phyloP scores from a whole-genome alignment of 2,113 vertebrate species.

The Meleagris gallopavo region DNA sequence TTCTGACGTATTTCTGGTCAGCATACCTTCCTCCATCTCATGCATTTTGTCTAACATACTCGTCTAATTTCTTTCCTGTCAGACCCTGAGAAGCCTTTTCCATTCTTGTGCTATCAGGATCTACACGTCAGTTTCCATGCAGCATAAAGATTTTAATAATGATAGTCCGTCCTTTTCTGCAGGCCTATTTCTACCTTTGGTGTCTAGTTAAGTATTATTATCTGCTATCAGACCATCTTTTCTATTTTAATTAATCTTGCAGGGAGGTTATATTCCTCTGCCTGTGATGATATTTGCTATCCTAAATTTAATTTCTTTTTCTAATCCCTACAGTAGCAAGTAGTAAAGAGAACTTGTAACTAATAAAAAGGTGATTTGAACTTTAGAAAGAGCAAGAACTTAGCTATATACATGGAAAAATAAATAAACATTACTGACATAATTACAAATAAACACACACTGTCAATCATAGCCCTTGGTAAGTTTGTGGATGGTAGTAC shows the following conservation, averaged over 20 bases:
- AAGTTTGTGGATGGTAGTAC: not conserved
- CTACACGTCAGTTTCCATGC: not conserved
- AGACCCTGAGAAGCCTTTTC: not conserved
- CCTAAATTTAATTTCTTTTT: constrained; percentile 34
- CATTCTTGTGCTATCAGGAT: not conserved
- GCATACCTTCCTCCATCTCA: not conserved
- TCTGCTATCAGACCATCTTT: not conserved
- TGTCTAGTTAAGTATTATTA: not conserved
- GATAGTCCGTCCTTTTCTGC: not conserved
- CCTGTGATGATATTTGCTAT: not conserved
- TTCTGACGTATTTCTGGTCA: not conserved
- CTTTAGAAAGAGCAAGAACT: not conserved
- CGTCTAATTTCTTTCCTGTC: not conserved
- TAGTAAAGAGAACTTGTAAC: not conserved
- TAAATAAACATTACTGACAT: fast-evolving
- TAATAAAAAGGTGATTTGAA: not conserved
- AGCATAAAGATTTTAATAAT: not conserved
- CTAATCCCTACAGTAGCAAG: not conserved
- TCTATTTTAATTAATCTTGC: constrained; percentile 16
- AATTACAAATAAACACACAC: not conserved
- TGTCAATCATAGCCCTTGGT: not conserved
- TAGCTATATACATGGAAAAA: not conserved
- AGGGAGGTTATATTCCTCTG: constrained; percentile 20
- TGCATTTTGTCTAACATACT: not conserved
- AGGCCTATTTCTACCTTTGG: not conserved